Base-by-base conservation (phyloP, 2,888 invertebrate species). In the Apotomis capreana region DNA sequence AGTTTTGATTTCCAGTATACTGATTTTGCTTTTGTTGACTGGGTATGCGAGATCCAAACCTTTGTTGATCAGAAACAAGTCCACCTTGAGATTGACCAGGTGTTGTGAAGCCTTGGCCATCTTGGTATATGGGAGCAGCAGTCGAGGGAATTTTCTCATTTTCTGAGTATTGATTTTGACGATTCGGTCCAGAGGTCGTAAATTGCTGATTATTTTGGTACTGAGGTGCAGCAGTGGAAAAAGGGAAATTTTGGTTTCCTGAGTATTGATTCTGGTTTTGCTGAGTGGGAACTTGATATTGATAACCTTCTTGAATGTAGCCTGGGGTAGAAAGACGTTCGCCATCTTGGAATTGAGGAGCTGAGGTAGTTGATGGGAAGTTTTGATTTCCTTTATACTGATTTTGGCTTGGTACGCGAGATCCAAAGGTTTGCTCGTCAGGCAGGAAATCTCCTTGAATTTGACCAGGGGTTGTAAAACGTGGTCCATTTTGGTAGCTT, bases 181-280 rank as follows among this genome's bases (percentile, higher is more conserved):
- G 62, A 26, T 2, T 15, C 8, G 37, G 49, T 54, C 49, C 65
- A n/a, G 44, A n/a, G 10, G 54, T 49, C 5, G 60, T 49, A 57
- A 60, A 61, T 13, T 46, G 65, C 26, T 60, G 60, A 13, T 10
- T 13, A 9, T 54, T 51, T 15, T 61, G 55, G 36, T 61, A 61
- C 37, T 70, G 60, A 6, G 70, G 65, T 67, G 26, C 10, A 36
- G 37, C 9, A n/a, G 69, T 69, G 4, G 70, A 67, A 44, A 60
- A 61, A n/a, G 51, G 71, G n/a, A 13, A 8, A 40, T 67, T 67
- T 46, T 62, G 61, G 10, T 44, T 67, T 13, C 26, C 62, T 10
- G 44, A 5, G 26, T 49, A 60, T 52, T 63, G 65, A 9, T 62
- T 36, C 40, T 46, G 54, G 54, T 44, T 61, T 44, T 61, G 55